Percentiles rank a stretch among this genome's conserved stretches.
phyloP scores from a whole-genome alignment of 2,113 vertebrate genomes.

The Smithornis capensis region DNA sequence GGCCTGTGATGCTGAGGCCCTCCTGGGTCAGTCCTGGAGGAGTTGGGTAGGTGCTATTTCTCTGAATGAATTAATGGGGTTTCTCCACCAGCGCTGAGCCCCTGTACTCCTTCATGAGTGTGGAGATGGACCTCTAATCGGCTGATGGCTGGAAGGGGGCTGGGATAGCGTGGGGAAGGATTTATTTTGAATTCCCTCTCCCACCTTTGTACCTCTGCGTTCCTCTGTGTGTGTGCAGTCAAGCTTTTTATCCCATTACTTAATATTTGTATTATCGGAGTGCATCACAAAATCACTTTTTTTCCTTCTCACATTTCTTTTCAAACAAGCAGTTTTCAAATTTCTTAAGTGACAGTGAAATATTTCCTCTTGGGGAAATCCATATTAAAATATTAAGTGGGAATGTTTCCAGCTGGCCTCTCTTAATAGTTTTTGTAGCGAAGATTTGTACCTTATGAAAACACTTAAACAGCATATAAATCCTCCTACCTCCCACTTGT shows the following conservation, averaged over 20 bases:
- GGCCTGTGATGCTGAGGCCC: neutral
- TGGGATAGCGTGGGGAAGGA: neutral
- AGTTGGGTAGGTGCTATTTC: neutral
- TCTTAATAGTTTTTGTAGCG: slow-evolving; percentile 24
- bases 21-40: neutral
- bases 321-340: slow-evolving; percentile 6
- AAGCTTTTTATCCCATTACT: neutral
- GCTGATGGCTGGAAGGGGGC: neutral
- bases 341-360: neutral
- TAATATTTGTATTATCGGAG: neutral
- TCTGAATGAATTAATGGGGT: neutral
- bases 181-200: neutral
- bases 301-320: neutral
- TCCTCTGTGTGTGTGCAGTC: neutral
- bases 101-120: neutral
- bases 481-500: neutral
- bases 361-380: slow-evolving; percentile 33
- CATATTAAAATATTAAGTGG: slow-evolving; percentile 44
- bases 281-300: neutral
- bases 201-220: neutral
- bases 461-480: slow-evolving; percentile 40
- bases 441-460: slow-evolving; percentile 50
- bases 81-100: neutral
- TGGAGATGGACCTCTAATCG: neutral
- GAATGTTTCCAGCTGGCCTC: slow-evolving; percentile 43